These are phyloP conservation scores for Ptychadena robeensis DNA, from an alignment of 2,797 vertebrate species.

Conservation along the genomic window DNA sequence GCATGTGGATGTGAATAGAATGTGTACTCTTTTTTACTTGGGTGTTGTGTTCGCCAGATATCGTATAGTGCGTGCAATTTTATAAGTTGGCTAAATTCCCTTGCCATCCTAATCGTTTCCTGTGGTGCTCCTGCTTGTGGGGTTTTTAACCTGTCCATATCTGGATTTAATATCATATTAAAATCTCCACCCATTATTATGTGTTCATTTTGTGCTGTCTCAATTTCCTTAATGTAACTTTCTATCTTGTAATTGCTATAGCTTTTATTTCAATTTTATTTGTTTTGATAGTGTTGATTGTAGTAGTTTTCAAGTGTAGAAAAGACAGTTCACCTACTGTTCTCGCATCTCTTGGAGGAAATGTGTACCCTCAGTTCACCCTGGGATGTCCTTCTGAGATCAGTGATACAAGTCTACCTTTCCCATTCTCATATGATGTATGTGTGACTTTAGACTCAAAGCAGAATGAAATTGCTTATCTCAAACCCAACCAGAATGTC, in stretches of 20 bases:
- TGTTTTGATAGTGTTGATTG: constrained; percentile 27
- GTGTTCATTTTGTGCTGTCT: too few species aligned
- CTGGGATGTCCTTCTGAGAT: constrained; percentile 44
- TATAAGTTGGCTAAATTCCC: too few species aligned
- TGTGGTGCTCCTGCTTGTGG: too few species aligned
- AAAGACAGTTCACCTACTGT: background rate
- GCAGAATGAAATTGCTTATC: constrained; percentile 64
- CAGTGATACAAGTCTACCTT: constrained; percentile 45
- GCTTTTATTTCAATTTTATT: constrained; percentile 29
- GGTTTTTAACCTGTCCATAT: too few species aligned
- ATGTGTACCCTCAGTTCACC: constrained; percentile 41
- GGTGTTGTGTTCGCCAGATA: too few species aligned
- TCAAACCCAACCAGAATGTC: constrained; percentile 34
- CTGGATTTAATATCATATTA: too few species aligned
- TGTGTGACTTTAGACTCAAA: constrained; percentile 59
- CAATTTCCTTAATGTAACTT: constrained; percentile 21
- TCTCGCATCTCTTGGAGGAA: background rate
- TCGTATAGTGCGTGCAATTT: too few species aligned
- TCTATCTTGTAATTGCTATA: constrained; percentile 32
- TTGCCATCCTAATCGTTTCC: too few species aligned
- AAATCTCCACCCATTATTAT: too few species aligned
- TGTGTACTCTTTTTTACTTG: too few species aligned
- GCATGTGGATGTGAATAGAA: too few species aligned
- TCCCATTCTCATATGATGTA: constrained; percentile 54
- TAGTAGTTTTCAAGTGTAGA: constrained; percentile 4